Base-by-base conservation (phyloP, 2,888 invertebrate genomes). In the Spatulosminthurus flaviceps region DNA sequence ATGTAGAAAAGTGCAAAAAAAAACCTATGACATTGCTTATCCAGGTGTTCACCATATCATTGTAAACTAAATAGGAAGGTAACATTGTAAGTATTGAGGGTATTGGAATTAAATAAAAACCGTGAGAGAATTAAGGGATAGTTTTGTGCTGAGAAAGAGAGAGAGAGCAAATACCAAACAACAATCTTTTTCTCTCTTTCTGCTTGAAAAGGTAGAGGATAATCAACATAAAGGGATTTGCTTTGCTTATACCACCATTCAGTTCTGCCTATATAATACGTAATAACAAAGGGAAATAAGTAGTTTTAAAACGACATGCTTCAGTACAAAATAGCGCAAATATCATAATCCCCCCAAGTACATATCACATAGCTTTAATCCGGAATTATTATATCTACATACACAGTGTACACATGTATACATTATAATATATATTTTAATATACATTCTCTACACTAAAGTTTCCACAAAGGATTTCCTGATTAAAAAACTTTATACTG, bases 151-250 rank as follows among this genome's bases (percentile, higher is more conserved):
- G 51, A 51, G 41, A 7, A 41, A 41, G 13, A 41, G 41, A 7
- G 9, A 41, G 41, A 7, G 9, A 41, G n/a, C 64, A 64, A 64
- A 22, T 64, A 24, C 24, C 64, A 64, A 22, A 64, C 22, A 64
- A 22, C n/a, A n/a, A n/a, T n/a, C 24, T 24, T 26, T 64, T 64
- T 9, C n/a, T 64, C 64, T 16, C 21, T 5, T 26, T 64, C 64
- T 1, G 64, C 26, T 64, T 64, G 64, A 64, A 64, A 64, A 64
- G 64, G 24, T 64, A 64, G 64, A 26, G 64, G 11, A 73, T 13
- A 21, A 60, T 74, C 74, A 72, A 74, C 74, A 29, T 74, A 61
- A 28, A 61, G 74, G 34, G 74, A 74, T 74, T 74, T 74, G 26
- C 51, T 5, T 51, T 19, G 26, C 19, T 22, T 16, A 5, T 51